Conservation (phyloP, 2,888 invertebrate genomes). For the Tortrix viridana region DNA sequence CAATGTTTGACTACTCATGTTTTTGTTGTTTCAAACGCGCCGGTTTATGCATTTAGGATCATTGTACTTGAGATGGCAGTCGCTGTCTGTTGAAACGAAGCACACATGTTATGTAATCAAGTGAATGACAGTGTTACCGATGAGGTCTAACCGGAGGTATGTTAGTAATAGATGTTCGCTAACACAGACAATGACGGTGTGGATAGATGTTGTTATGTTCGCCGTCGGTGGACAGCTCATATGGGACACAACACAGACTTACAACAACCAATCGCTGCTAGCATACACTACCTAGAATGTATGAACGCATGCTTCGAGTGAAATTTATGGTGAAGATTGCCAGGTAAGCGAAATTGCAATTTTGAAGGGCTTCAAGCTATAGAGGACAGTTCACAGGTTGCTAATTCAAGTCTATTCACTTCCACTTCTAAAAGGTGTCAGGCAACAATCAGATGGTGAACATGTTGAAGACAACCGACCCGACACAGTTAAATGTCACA, state of each 20-base stretch:
- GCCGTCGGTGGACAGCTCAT: slow-evolving; percentile 56
- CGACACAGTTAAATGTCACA: slow-evolving; percentile 53
- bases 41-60: slow-evolving; percentile 31
- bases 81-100: slow-evolving; percentile 59
- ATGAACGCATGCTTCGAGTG: slow-evolving; percentile 65
- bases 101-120: slow-evolving; percentile 59
- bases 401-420: slow-evolving; percentile 49
- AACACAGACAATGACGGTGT: slow-evolving; percentile 61
- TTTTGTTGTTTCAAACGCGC: slow-evolving; percentile 12
- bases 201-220: slow-evolving; percentile 55
- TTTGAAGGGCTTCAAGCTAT: slow-evolving; percentile 66
- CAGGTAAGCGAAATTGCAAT: slow-evolving; percentile 59
- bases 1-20: background rate
- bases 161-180: slow-evolving; percentile 63
- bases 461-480: slow-evolving; percentile 55
- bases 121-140: slow-evolving; percentile 70
- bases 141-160: slow-evolving; percentile 60
- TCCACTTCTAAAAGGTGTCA: slow-evolving; percentile 65
- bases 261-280: slow-evolving; percentile 71
- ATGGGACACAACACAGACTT: slow-evolving; percentile 53
- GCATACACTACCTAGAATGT: slow-evolving; percentile 59
- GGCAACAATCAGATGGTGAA: slow-evolving; percentile 66
- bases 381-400: slow-evolving; percentile 46
- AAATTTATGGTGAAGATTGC: slow-evolving; percentile 46
- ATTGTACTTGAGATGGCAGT: slow-evolving; percentile 45